Base-by-base conservation (phyloP, 2,113 vertebrate species). In the Butorides virescens region DNA sequence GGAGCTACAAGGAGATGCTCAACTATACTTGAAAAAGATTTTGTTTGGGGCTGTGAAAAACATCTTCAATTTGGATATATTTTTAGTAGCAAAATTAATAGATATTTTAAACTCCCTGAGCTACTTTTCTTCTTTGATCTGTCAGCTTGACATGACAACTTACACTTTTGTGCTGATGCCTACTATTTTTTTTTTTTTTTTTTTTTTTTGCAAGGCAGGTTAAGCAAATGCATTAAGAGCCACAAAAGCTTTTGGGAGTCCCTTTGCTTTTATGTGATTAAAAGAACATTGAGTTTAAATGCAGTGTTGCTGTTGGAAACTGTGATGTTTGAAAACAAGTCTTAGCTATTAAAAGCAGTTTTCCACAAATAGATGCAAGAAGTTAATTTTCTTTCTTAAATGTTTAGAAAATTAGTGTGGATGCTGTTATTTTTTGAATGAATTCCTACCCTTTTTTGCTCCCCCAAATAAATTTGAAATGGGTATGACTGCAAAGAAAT, bases 191-290 rank as follows among this genome's bases (percentile, higher is more conserved):
- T 7, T 56, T 36, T 81, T 89, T 89, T 82, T 86, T 53, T 89
- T 82, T 86, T 53, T 62, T 91, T 90, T 91, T 86, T 86, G 36
- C 36, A 79, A 95, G 80, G 49, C 81, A 97, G 59, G 94, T 94
- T 93, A 75, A 79, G 87, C 52, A 93, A 78, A 95, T 91, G 94
- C 83, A 90, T 97, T 67, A 93, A 94, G 72, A 94, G 67, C 85
- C 73, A 82, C 59, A 94, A 88, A 96, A 87, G 88, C 94, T 93
- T 96, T 89, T 92, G 92, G 72, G 83, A 97, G 85, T 97, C 83
- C 78, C 95, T 95, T 96, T 97, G 81, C 88, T 95, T 94, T 98
- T 97, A 90, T 65, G 91, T 86, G 90, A 97, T 96, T 96, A 95
- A 90, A 96, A 94, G 87, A 97, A 76, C 58, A 95, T 53, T 92